Base-by-base conservation (phyloP, 2,888 invertebrate species). In the Vesta saturnalis region DNA sequence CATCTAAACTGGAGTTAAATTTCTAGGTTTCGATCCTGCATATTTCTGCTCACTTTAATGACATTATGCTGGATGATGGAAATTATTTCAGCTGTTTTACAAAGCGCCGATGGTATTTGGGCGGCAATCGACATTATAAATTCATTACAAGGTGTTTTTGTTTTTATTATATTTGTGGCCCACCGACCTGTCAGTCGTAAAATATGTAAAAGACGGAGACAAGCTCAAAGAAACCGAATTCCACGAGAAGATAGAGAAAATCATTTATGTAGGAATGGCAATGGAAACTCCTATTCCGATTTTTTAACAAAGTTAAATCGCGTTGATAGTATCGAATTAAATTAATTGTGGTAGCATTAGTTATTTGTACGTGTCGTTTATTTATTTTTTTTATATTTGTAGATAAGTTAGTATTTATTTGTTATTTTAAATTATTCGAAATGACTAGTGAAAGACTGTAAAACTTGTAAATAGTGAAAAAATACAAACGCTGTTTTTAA, bases 41-140 rank as follows among this genome's bases (percentile, higher is more conserved):
- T 82, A 62, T 83, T 84, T 65, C 75, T 84, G n/a, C 82, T 84
- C 67, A 64, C 80, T 46, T 80, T 84, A 21, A 84, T 83, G 81
- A 83, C 83, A 0, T 73, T 82, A 8, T 83, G 83, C 72, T 85
- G 84, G 85, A 69, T 79, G 8, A 78, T 79, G 67, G 84, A 85
- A 73, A 73, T 85, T 0, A 65, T 84, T 12, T 81, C 83, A 0
- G 81, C 77, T 70, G 61, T 76, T 1, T 70, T 77, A n/a, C 79
- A 77, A 60, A 70, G 64, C 1, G 23, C 63, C 16, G 62, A 64
- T 19, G 68, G 66, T 14, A 22, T 77, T 8, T 82, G 82, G 80
- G 78, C 78, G 54, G 71, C 82, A 2, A 76, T 83, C 5, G 84
- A 84, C 69, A 68, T 83, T 21, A 78, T 79, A 52, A 83, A 84